phyloP scores from a whole-genome alignment of 2,797 vertebrate genomes.

The Semaprochilodus insignis region DNA sequence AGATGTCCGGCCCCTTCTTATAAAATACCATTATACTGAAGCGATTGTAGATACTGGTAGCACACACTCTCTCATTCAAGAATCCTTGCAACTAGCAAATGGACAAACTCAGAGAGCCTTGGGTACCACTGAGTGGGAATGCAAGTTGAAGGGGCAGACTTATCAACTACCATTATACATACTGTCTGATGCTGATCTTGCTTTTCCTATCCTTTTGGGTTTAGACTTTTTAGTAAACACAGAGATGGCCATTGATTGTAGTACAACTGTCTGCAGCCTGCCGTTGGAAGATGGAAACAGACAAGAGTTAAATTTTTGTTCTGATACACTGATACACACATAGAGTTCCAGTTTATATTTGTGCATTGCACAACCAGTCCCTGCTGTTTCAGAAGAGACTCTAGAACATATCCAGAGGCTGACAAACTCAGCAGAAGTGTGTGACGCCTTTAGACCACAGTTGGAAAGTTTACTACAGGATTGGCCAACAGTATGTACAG shows the following conservation, averaged over 20 bases:
- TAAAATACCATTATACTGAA: not conserved
- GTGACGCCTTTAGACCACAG: no score
- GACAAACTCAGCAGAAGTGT: no score
- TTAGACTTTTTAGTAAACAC: not conserved
- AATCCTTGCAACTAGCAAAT: not conserved
- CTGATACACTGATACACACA: no score
- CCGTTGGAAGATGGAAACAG: not conserved
- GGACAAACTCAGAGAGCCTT: not conserved
- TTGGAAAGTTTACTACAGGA: no score
- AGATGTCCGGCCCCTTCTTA: not conserved
- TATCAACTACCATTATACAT: not conserved
- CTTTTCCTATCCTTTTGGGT: not conserved
- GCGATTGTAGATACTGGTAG: not conserved
- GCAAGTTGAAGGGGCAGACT: not conserved
- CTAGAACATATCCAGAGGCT: no score
- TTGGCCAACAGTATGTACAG: not conserved
- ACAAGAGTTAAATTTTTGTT: not conserved
- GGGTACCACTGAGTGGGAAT: not conserved
- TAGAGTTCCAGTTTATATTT: no score
- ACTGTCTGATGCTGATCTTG: not conserved
- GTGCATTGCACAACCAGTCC: no score
- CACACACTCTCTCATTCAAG: not conserved
- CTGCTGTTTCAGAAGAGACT: no score
- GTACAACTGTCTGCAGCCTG: not conserved
- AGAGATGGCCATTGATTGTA: not conserved